Conservation (phyloP, 2,888 invertebrate species). For the Luperina nickerlii region DNA sequence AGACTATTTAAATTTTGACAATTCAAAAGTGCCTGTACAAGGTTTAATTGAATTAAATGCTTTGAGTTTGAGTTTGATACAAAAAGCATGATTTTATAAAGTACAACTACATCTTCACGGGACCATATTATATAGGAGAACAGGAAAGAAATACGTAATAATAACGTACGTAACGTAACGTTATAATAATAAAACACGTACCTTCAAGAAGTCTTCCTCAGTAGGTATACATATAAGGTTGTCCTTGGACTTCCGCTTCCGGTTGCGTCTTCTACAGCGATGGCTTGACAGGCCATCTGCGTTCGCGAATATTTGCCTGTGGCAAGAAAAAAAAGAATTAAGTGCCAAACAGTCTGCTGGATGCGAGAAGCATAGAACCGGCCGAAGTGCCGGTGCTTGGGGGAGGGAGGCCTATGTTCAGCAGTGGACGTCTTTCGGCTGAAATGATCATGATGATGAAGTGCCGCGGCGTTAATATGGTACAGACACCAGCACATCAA, state of each 20-base stretch:
- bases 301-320: conserved; percentile 77
- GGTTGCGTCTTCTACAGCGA: conserved; percentile 76
- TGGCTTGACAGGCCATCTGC: conserved; percentile 74
- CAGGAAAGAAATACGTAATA: too few species aligned
- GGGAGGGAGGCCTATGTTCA: not conserved
- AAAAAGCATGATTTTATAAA: not conserved
- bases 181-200: too few species aligned
- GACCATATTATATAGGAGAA: not conserved
- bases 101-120: not conserved
- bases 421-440: not conserved
- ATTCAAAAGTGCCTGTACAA: too few species aligned
- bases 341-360: not conserved
- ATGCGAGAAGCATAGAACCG: not conserved
- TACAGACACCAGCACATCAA: too few species aligned
- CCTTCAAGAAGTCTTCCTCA: conserved; percentile 80
- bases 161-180: too few species aligned
- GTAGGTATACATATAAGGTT: conserved; percentile 73
- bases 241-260: conserved; percentile 74
- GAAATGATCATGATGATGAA: not conserved
- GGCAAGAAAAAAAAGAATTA: not conserved
- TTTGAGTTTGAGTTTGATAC: too few species aligned
- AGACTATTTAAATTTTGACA: too few species aligned
- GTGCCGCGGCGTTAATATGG: not conserved
- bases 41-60: too few species aligned
- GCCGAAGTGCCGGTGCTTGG: not conserved